A percentile compares a stretch with the other conserved stretches of the same genome.
Conservation (phyloP, 2,888 invertebrate genomes). For the Drosophila putrida region DNA sequence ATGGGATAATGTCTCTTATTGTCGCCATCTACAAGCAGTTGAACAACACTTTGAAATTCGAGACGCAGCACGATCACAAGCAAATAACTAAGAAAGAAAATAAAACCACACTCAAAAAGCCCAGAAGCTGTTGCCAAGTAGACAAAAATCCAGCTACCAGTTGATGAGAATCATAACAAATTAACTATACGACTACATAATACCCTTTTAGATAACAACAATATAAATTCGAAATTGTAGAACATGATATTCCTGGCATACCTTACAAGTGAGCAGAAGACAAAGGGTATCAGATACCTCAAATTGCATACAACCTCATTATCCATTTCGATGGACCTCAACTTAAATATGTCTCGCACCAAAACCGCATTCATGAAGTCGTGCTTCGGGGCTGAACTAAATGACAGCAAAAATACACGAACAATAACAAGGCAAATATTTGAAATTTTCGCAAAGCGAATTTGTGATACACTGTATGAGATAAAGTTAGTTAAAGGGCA, state of each 20-base stretch:
- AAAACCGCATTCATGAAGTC: slow-evolving; percentile 52
- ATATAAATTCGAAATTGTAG: neutral
- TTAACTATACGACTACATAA: slow-evolving; percentile 23
- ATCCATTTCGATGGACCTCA: slow-evolving; percentile 45
- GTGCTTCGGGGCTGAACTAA: slow-evolving; percentile 36
- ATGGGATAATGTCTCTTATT: slow-evolving; percentile 58
- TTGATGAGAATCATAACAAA: slow-evolving; percentile 15
- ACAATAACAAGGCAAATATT: neutral
- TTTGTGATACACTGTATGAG: slow-evolving; percentile 14
- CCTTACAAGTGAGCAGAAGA: slow-evolving; percentile 3
- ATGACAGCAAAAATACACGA: slow-evolving; percentile 27
- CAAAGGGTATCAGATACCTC: slow-evolving; percentile 21
- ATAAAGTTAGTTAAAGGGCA: no score
- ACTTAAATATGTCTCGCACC: slow-evolving; percentile 36
- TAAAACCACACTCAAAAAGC: slow-evolving; percentile 43
- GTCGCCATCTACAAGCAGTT: slow-evolving; percentile 52
- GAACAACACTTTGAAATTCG: slow-evolving; percentile 59
- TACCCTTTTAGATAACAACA: slow-evolving; percentile 27
- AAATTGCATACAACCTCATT: slow-evolving; percentile 41
- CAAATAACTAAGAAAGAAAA: neutral
- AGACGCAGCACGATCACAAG: slow-evolving; percentile 57
- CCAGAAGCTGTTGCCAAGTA: slow-evolving; percentile 48
- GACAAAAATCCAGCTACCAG: slow-evolving; percentile 25
- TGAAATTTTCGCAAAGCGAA: neutral
- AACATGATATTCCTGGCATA: slow-evolving; percentile 6